Base-by-base conservation (phyloP, 2,797 vertebrate genomes). In the Aselliscus stoliczkanus region DNA sequence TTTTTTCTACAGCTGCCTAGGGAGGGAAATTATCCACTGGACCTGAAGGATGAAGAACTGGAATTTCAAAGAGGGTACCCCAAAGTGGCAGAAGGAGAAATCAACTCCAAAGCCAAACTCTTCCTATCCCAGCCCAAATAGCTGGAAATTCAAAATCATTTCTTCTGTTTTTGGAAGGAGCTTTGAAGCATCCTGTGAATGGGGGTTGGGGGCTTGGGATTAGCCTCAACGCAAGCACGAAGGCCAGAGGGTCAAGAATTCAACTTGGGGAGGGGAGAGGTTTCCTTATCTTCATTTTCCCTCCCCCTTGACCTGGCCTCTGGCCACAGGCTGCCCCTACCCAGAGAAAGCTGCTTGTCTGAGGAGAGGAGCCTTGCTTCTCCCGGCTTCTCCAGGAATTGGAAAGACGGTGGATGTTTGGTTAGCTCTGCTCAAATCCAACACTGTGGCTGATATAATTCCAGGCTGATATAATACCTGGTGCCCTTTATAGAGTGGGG, bases 381-480 rank as follows among this genome's bases (percentile, higher is more conserved):
- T 18, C 42, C 0, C 65, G 7, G 3, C 29, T 29, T 23, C 77
- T 50, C 80, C 27, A 29, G 14, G 47, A 13, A 13, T 42, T 2
- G 12, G 70, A 27, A 42, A 9, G 18, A 17, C 0, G 12, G 2
- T 0, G 14, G 62, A 10, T 0, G 2, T 42, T 50, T 20, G 15
- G 58, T 34, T 12, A 8, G 4, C 3, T 67, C 31, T 20, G 50
- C 25, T 29, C 4, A 0, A 65, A 31, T 2, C 67, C 39, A 27
- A 72, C 34, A 44, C 50, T 12, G 7, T n/a, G 5, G 20, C 1
- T 0, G 1, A 1, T 1, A 10, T 10, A 13, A 18, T 21, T n/a
- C 62, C 12, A 54, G n/a, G n/a, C n/a, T n/a, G n/a, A n/a, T n/a
- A n/a, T n/a, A n/a, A 17, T 12, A 2, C 31, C 47, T 0, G 7